Evolutionary conservation across 2,888 invertebrate species (phyloP), one percentile per base, ranked within the genome.

Genomic region (Melieria omissa): DNA sequence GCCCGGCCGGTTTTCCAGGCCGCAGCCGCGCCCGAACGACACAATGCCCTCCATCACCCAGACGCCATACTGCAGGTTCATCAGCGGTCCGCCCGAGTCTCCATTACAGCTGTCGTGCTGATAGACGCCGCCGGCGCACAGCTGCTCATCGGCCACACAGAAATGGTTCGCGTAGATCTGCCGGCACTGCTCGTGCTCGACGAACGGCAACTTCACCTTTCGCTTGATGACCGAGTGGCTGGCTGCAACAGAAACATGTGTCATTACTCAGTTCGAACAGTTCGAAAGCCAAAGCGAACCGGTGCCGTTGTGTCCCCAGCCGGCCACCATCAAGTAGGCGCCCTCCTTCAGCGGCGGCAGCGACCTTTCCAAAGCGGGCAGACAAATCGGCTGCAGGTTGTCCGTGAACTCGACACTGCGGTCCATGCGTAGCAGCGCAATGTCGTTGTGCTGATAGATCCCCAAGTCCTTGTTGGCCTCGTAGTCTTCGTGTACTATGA

Each of bases 81-180:
- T 92, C 7, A 93, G 84, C 0, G 93, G 93, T 4, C 93, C 93
- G 4, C 93, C 93, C 0, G 92, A 92, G 78, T 93, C 93, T 0
- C 93, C 93, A 57, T 85, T 88, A 78, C 93, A 94, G 0, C 92
- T 90, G 79, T 93, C 93, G 76, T 90, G 88, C 1, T 89, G 88
- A 67, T 86, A 88, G 16, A 87, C 86, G 0, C 93, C 92, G 3
- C 93, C 93, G 16, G 92, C 92, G 78, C 93, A 93, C 0, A 93
- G 77, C 80, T 91, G 91, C 42, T 77, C 74, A 2, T 80, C 79
- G 9, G 73, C 66, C 45, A 81, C 65, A n/a, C 58, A 52, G 7
- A 70, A 41, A 5, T 46, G 46, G 3, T 55, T 29, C 2, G 57
- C 42, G 52, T 57, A 73, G 10, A 58, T 47, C 6, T 70, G 8